Base-by-base conservation (phyloP, 2,113 vertebrate genomes). In the Cariama cristata region DNA sequence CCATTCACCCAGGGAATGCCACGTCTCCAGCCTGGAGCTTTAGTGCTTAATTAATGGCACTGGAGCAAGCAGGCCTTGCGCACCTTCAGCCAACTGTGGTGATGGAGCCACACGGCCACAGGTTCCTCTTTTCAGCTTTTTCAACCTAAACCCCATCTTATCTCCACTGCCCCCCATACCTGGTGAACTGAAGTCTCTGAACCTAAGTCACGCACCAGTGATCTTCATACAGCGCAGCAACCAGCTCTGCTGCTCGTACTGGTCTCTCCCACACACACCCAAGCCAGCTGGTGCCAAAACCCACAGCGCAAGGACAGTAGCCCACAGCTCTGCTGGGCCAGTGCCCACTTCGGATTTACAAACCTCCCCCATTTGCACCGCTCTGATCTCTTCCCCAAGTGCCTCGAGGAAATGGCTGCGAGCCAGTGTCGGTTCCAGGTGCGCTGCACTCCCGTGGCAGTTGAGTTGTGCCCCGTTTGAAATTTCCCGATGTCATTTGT, bases 201-300 rank as follows among this genome's bases (percentile, higher is more conserved):
- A 27, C 20, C 8, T 2, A 0, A 45, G 28, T 42, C 53, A 74
- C 2, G 3, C 59, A 52, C 23, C 33, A 56, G 53, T 1, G 2
- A 42, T 8, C 35, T 79, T 85, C 50, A n/a, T 1, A 11, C 40
- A 79, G 35, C 2, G 2, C 52, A 71, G 52, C 38, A 73, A 33
- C 32, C 22, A 56, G 30, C 44, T 79, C 27, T 60, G 30, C 15
- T 73, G 53, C 30, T 90, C 5, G 1, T 22, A 9, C 50, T 66
- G n/a, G 15, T 64, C 45, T 86, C 44, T 80, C 20, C 40, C 42
- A 27, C 23, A 49, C 1, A 0, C 8, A 26, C 44, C 38, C 17
- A 59, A 63, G n/a, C 3, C 4, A 88, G 47, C 10, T 40, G 42
- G 60, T 86, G 75, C 47, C 90, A 63, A 88, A 91, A 40, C 9